Conservation (phyloP, 2,888 invertebrate species). For the Pollenia labialis region DNA sequence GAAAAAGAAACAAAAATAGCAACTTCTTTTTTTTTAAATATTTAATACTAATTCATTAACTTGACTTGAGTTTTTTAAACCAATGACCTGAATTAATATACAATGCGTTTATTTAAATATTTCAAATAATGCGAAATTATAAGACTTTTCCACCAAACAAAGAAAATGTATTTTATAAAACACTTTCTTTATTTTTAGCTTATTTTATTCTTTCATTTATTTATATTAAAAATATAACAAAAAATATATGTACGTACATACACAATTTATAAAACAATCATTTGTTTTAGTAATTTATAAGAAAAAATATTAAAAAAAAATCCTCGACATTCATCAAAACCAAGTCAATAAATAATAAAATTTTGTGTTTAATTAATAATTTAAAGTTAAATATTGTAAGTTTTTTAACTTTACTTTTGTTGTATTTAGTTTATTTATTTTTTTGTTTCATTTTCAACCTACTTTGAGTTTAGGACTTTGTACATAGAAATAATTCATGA, state of each 20-base stretch:
- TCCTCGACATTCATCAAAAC: conserved; percentile 37
- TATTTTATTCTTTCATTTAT: conserved; percentile 44
- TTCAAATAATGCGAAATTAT: conserved; percentile 70
- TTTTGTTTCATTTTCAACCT: conserved; percentile 12
- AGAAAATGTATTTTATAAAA: conserved; percentile 65
- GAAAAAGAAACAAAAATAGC: background rate
- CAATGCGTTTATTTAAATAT: conserved; percentile 25
- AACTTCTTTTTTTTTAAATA: background rate
- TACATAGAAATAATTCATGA: conserved; percentile 57
- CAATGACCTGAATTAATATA: background rate
- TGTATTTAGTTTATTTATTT: conserved; percentile 29
- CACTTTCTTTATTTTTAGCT: conserved; percentile 47
- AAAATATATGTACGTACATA: conserved; percentile 38
- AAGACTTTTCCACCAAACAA: conserved; percentile 76
- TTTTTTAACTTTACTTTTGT: conserved; percentile 45
- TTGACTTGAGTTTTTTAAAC: background rate
- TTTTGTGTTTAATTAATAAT: conserved; percentile 34
- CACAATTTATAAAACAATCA: conserved; percentile 22
- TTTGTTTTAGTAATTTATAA: conserved; percentile 40
- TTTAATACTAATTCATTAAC: background rate
- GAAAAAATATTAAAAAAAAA: conserved; percentile 34
- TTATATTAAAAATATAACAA: conserved; percentile 33
- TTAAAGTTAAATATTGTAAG: conserved; percentile 28
- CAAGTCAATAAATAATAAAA: conserved; percentile 44
- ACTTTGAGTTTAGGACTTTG: conserved; percentile 38